phyloP scores from a whole-genome alignment of 2,888 invertebrate species.

The Melanostoma mellinum region DNA sequence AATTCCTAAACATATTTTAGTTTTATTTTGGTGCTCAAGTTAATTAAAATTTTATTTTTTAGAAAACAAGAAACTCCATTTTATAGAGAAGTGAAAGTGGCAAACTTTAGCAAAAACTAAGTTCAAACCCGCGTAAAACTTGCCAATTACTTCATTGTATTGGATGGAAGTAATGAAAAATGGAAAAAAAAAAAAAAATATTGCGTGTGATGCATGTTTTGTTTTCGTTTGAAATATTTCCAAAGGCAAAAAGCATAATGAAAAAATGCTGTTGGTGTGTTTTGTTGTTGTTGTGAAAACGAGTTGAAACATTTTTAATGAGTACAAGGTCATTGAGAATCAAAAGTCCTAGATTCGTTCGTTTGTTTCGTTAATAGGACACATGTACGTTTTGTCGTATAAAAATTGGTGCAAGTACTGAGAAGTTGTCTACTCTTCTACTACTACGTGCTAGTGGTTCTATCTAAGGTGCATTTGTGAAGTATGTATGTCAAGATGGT shows the following conservation, averaged over 20 bases:
- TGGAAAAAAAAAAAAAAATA: conserved; percentile 9
- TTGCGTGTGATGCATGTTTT: conserved; percentile 60
- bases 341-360: conserved; percentile 70
- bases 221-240: conserved; percentile 48
- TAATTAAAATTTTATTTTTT: conserved; percentile 44
- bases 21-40: conserved; percentile 39
- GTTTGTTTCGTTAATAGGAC: conserved; percentile 35
- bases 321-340: conserved; percentile 72
- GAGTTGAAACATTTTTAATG: conserved; percentile 66
- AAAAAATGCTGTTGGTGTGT: neutral
- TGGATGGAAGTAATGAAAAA: neutral
- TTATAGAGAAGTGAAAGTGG: conserved; percentile 42
- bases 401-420: conserved; percentile 63
- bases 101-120: conserved; percentile 8
- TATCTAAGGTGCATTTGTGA: conserved; percentile 59
- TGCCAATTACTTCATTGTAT: conserved; percentile 53
- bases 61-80: conserved; percentile 17
- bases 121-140: conserved; percentile 49
- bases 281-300: conserved; percentile 37
- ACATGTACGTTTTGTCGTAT: conserved; percentile 55
- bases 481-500: conserved; percentile 66
- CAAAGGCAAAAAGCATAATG: conserved; percentile 29
- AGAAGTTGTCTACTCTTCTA: conserved; percentile 61
- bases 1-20: conserved; percentile 36
- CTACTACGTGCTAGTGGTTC: conserved; percentile 20